Evolutionary conservation across 2,113 vertebrate species (phyloP), one percentile per base, ranked within the genome.

Genomic region (Thermophis baileyi): DNA sequence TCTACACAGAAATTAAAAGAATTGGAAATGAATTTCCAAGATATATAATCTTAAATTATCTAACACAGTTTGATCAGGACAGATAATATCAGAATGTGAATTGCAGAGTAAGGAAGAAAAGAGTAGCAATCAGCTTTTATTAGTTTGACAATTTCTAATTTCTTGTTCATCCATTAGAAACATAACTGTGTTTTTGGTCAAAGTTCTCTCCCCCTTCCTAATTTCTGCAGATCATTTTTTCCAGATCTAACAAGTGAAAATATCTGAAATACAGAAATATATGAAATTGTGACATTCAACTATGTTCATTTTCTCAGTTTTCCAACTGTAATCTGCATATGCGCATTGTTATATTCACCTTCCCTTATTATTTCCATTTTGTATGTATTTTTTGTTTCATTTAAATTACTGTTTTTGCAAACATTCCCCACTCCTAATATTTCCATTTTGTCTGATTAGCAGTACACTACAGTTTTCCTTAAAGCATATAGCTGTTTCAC

Each of bases 71-170:
- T 88, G 30, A 18, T 81, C 51, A 92, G 63, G 10, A n/a, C 49
- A 57, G 53, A 93, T 91, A 46, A 30, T 50, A 85, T 93, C 93
- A 87, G 0, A 49, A 46, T 88, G 14, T 92, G 89, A 91, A 88
- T 93, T 95, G 50, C 49, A 49, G 51, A 5, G 22, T 74, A 93
- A 92, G 60, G 1, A 6, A 88, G n/a, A 35, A 50, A 81, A 24
- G 53, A 44, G 46, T 88, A 92, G 49, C 93, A 18, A 92, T 18
- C 89, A 88, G 53, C 44, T 0, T n/a, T 86, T 0, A 74, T 57
- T 35, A 60, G 2, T 91, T 11, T 57, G 22, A 24, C 22, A 57
- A 74, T 54, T 8, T 25, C 25, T 91, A 94, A 93, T 54, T 87
- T 1, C 50, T 87, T 89, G 91, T 74, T 49, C 89, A 85, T 30